Base-by-base conservation (phyloP, 92 coral and sea anemone species). In the Epizoanthus stellaris region DNA sequence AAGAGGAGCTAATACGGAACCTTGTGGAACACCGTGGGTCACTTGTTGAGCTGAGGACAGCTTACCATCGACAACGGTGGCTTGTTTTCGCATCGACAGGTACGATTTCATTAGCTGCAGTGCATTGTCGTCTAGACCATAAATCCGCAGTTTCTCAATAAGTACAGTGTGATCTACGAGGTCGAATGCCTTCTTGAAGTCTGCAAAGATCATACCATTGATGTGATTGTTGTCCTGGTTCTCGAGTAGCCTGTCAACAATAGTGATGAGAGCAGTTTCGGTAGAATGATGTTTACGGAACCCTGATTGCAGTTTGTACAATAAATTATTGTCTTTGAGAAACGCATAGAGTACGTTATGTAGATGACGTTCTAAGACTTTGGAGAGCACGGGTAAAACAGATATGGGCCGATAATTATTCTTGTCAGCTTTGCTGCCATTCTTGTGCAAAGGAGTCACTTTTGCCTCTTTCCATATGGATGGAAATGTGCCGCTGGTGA, bases 381-480 rank as follows among this genome's bases (percentile, higher is more conserved):
- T 85, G 17, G 67, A 61, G 39, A 75, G 58, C 38, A 67, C 61
- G 39, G 77, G 77, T 52, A 85, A 76, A 49, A 85, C 76, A 36
- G 84, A 85, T 49, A 86, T 86, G 19, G 73, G 85, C 43, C 89
- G 56, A 42, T 85, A 67, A 19, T 85, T 77, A 58, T 76, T 85
- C 47, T 67, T 85, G 39, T 86, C 76, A 57, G 83, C 10, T 36
- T 61, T 80, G 25, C 86, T 69, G 0, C 65, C 65, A 59, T 9
- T 54, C 39, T 87, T 87, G 40, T 87, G 82, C 3, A 87, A 8
- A 0, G 87, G 87, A 17, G 80, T 67, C 11, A 88, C 91, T 42
- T 82, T 80, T 4, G 87, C 91, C 59, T 82, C 53, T 58, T 87
- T 82, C 91, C 91, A 88, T 43, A 23, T 82, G 6, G 72, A 42